Conservation (phyloP, 2,888 invertebrate genomes). For the Cistogaster globosa region DNA sequence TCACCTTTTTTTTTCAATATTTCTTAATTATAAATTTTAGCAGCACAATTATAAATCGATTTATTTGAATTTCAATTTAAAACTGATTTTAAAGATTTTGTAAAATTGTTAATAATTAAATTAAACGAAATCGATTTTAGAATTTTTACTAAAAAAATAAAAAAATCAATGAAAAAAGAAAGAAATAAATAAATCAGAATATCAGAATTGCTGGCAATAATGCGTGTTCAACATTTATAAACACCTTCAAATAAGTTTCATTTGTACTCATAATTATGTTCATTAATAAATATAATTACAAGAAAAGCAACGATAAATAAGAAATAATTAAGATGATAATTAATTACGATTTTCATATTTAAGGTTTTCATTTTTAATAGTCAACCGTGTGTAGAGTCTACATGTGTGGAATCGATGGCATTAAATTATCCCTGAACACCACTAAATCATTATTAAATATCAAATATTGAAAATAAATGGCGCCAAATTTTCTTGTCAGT, state of each 20-base stretch:
- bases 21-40: background rate
- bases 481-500: slow-evolving; percentile 17
- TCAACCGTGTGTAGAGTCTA: background rate
- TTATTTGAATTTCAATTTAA: slow-evolving; percentile 19
- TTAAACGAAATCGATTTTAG: background rate
- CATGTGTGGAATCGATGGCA: slow-evolving; percentile 1
- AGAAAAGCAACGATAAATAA: too few relatives aligned
- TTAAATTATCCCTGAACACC: background rate
- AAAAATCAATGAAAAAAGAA: slow-evolving; percentile 10
- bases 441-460: background rate
- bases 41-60: slow-evolving; percentile 12
- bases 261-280: slow-evolving; percentile 28
- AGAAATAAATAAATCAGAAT: slow-evolving; percentile 31
- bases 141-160: background rate
- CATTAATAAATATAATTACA: slow-evolving; percentile 37
- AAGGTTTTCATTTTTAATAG: background rate
- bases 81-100: slow-evolving; percentile 27
- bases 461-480: slow-evolving; percentile 28
- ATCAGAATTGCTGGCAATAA: slow-evolving; percentile 13
- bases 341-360: background rate
- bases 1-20: background rate
- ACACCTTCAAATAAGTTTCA: slow-evolving; percentile 39
- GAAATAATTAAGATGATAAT: background rate
- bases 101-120: background rate
- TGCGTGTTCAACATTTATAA: slow-evolving; percentile 1